Evolutionary conservation across 2,888 invertebrate species (phyloP), one percentile per base, ranked within the genome.

Genomic region (Chaitophorus viminalis): DNA sequence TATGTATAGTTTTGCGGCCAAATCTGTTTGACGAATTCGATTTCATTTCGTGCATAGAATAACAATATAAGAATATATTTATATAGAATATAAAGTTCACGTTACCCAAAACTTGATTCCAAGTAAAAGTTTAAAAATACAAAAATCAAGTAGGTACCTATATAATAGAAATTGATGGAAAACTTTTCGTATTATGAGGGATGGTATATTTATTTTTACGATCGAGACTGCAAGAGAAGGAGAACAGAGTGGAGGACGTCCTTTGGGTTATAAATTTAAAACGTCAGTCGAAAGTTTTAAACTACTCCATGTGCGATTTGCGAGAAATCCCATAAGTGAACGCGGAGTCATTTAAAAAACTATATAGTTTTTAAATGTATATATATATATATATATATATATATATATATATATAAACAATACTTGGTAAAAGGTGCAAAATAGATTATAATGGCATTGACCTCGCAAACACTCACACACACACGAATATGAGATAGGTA

Each of bases 131-230:
- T 17, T 4, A 29, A 70, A 29, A 14, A 29, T 9, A 29, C 0
- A 29, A 8, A 29, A 29, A 70, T n/a, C 31, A 70, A 29, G 29
- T 29, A n/a, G n/a, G n/a, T n/a, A n/a, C n/a, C n/a, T n/a, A n/a
- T n/a, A 11, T 31, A 70, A 68, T 68, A 79, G 31, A 82, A 82
- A 82, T 82, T 25, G 70, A 70, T 33, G 33, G 17, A 52, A 82
- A 82, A 82, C 82, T 82, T 82, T 82, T 82, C 31, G 18, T 82
- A 72, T 72, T 70, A 70, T 82, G 70, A 82, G 70, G 17, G 46
- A 52, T 82, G 46, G 31, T 70, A 31, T 31, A 29, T 65, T 70
- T 46, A 18, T 68, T 8, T 60, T 31, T 29, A 25, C 25, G 74
- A 74, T 3, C 11, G 29, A 70, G 0, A 31, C 17, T n/a, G n/a